A percentile compares a stretch with the other conserved stretches of the same genome.
These are phyloP conservation scores for Upupa epops DNA, from an alignment of 2,113 vertebrate species.

Conservation along the genomic window DNA sequence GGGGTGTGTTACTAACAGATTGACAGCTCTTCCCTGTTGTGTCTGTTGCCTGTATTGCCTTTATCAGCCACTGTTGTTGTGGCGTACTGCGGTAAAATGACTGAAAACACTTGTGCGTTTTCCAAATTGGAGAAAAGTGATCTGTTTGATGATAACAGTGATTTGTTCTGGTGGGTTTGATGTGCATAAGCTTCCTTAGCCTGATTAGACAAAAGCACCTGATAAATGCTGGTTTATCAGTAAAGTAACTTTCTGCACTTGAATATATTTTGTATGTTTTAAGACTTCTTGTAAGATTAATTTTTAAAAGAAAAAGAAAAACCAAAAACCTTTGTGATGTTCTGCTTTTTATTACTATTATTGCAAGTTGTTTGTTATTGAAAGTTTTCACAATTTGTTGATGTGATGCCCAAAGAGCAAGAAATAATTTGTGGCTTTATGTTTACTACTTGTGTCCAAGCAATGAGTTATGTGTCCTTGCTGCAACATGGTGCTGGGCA, in stretches of 20 bases:
- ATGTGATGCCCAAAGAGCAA: constrained; percentile 15
- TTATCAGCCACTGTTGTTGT: not conserved
- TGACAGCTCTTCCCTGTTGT: not conserved
- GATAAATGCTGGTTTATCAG: constrained; percentile 21
- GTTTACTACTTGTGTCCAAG: not conserved
- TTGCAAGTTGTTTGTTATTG: no score
- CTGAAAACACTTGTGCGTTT: not conserved
- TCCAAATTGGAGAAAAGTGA: not conserved
- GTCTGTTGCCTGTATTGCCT: not conserved
- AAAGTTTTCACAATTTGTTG: constrained; percentile 13
- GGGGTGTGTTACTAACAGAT: not conserved
- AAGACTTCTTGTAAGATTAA: constrained; percentile 32
- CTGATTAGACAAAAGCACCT: not conserved
- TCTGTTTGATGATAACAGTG: not conserved
- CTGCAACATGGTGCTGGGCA: not conserved
- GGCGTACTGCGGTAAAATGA: not conserved
- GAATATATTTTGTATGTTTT: constrained; percentile 53
- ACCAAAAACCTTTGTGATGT: not conserved
- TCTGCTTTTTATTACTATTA: not conserved
- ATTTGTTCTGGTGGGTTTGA: not conserved
- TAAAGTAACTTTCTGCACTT: constrained; percentile 31
- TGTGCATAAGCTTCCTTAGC: not conserved
- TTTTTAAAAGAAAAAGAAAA: not conserved
- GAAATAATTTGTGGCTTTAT: constrained; percentile 3
- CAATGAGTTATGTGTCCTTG: not conserved